A percentile compares a stretch with the other conserved stretches of the same genome.
Evolutionary conservation across 1,140 invertebrate species (phyloP).

Genomic region (Drosophila fuyamai): DNA sequence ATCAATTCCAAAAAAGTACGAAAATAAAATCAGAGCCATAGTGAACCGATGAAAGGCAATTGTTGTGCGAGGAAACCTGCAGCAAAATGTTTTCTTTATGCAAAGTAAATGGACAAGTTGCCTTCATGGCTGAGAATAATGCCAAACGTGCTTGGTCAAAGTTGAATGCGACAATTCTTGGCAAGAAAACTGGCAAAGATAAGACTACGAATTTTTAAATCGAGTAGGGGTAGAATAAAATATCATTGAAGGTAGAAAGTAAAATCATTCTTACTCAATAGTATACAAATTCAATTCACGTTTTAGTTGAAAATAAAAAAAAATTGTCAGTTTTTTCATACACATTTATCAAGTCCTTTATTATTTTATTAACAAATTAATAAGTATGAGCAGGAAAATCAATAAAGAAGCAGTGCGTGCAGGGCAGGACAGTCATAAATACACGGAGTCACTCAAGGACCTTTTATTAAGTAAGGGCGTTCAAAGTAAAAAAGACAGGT

Average conservation of each 20-base stretch:
- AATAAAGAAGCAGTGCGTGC: not conserved
- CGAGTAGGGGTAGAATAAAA: constrained; percentile 1
- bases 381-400: not conserved
- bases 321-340: not conserved
- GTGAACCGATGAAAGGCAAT: constrained; percentile 28
- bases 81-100: constrained; percentile 49
- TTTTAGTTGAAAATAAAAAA: not conserved
- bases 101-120: constrained; percentile 38
- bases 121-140: constrained; percentile 15
- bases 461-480: not conserved
- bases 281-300: not conserved
- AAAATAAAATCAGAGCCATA: constrained; percentile 4
- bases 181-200: constrained; percentile 13
- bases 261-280: not conserved
- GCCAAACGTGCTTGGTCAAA: constrained; percentile 31
- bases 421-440: no score
- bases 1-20: constrained; percentile 52
- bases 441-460: not conserved
- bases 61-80: constrained; percentile 25
- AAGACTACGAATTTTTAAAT: not conserved
- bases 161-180: constrained; percentile 30
- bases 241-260: not conserved
- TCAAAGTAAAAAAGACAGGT: not conserved
- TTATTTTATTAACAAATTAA: not conserved
- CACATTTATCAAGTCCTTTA: no score